phyloP scores from a whole-genome alignment of 2,797 vertebrate genomes.

The Pseudopleuronectes americanus region DNA sequence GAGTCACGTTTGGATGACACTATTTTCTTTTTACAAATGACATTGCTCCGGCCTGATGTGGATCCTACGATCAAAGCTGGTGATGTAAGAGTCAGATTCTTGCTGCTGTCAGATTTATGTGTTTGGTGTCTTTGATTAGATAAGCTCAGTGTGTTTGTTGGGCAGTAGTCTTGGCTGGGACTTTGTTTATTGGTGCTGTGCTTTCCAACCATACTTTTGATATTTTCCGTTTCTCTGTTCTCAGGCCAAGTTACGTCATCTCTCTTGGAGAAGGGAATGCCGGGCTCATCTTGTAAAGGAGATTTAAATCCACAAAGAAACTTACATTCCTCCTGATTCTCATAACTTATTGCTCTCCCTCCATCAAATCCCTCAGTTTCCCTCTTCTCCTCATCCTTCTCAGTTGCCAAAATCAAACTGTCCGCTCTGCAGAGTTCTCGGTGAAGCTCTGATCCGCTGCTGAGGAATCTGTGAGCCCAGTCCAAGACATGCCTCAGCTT shows the following conservation, averaged over 20 bases:
- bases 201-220: background rate
- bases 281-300: constrained; percentile 2
- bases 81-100: constrained; percentile 8
- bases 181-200: constrained; percentile 17
- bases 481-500: constrained; percentile 75
- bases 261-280: background rate
- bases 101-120: constrained; percentile 14
- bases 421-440: constrained; percentile 26
- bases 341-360: background rate
- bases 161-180: background rate
- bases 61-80: constrained; percentile 19
- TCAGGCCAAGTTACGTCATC: constrained; percentile 6
- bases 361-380: constrained; percentile 4
- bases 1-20: background rate
- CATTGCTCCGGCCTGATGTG: background rate
- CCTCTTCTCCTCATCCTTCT: background rate
- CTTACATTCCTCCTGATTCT: background rate
- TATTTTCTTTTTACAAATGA: background rate
- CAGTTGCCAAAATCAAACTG: background rate
- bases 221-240: constrained; percentile 22
- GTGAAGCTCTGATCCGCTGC: constrained; percentile 30
- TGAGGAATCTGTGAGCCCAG: constrained; percentile 74
- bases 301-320: no score
- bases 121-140: constrained; percentile 27
- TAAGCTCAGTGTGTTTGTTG: background rate